Evolutionary conservation across 2,113 vertebrate species (phyloP), one percentile per base, ranked within the genome.

Genomic region (Malurus cyaneus): DNA sequence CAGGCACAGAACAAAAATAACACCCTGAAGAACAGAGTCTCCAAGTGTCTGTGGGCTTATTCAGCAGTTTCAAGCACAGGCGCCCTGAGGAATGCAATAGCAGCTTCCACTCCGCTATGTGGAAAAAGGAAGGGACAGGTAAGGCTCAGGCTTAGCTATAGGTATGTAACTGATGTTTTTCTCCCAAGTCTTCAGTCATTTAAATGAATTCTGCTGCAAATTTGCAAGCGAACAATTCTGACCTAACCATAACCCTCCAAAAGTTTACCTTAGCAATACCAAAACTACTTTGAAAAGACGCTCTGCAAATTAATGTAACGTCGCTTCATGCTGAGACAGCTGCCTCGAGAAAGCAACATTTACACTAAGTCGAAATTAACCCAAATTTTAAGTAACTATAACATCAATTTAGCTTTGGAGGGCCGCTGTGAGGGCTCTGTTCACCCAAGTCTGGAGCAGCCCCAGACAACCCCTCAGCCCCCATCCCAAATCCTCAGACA

Each of bases 221-320:
- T n/a, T 39, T 0, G 3, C 56, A 59, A 50, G 42, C 0, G 0
- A 57, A 2, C 31, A 73, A 41, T 49, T 66, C 28, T 42, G 8
- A 80, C 25, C 25, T 81, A 41, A 46, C 14, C 29, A 46, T 36
- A 76, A 67, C 4, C 2, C 25, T 83, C 32, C 23, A 52, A 4
- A 80, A 47, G 46, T 73, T 65, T 61, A 80, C 46, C 42, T 87
- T 60, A 31, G 41, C 36, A 80, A 77, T 26, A 73, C 15, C 4
- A 54, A 53, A 53, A 24, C 36, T 32, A 7, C 11, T 61, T 73
- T 12, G 10, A 65, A 53, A 41, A 69, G 26, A 36, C 2, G 15
- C 49, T 34, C 26, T 53, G 49, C 71, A 83, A 71, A 62, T 66
- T 29, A 34, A 53, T 34, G 42, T 42, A 41, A 36, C 8, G 16